phyloP scores from a whole-genome alignment of 2,113 vertebrate species.

The Ctenomys sociabilis region DNA sequence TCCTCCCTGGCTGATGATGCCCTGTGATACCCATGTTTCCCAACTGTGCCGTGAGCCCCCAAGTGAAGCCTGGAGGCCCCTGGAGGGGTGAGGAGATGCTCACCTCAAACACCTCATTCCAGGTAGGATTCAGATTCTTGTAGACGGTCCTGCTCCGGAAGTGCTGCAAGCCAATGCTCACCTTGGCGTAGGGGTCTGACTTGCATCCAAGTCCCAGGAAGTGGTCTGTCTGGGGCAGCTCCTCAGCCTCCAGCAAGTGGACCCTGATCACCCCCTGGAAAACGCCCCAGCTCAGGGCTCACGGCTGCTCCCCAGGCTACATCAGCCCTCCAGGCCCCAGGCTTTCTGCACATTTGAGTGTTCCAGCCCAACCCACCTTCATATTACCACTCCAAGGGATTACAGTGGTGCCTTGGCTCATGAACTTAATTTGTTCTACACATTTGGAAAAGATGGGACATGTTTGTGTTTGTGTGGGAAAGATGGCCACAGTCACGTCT shows the following conservation, averaged over 20 bases:
- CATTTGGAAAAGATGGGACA: not conserved
- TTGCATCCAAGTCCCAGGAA: constrained; percentile 95
- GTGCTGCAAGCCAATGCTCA: constrained; percentile 89
- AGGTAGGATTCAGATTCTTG: constrained; percentile 90
- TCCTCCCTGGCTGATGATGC: not conserved
- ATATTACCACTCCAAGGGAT: no score
- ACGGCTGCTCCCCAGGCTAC: not conserved
- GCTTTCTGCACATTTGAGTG: not conserved
- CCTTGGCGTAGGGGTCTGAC: constrained; percentile 93
- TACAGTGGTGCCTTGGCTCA: not conserved
- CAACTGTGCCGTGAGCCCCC: not conserved
- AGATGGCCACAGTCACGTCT: not conserved
- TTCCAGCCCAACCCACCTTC: not conserved
- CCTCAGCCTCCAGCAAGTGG: constrained; percentile 90
- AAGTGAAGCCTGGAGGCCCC: not conserved
- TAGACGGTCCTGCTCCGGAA: constrained; percentile 93
- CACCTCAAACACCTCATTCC: constrained; percentile 97
- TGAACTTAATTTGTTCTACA: not conserved
- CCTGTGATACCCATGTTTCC: not conserved
- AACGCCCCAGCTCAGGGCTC: not conserved
- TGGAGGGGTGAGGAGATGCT: not conserved
- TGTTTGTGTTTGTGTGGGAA: not conserved
- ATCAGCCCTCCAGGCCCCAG: not conserved
- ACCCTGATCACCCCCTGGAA: constrained; percentile 94
- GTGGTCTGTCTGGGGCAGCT: constrained; percentile 93